Conservation (phyloP, 1,140 invertebrate genomes). For the Solenopsis invicta region DNA sequence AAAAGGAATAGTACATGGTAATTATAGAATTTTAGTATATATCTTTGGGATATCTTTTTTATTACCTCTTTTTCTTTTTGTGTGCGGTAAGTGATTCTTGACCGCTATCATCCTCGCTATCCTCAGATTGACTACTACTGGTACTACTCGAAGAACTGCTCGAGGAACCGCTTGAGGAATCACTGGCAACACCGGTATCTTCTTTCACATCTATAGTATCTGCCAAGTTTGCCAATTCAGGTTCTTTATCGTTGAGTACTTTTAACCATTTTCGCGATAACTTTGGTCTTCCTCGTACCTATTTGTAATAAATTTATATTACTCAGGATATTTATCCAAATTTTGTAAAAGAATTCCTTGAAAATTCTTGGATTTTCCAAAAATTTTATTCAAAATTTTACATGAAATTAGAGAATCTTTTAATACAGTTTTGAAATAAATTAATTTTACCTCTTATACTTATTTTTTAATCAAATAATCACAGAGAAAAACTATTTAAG, state of each 20-base stretch:
- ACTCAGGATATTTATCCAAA: no score
- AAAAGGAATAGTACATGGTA: background rate
- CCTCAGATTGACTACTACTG: conserved; percentile 89
- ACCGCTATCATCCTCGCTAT: conserved; percentile 92
- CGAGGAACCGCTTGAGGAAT: conserved; percentile 96
- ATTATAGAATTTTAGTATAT: conserved; percentile 22
- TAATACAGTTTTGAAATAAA: no score
- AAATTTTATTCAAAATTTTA: no score
- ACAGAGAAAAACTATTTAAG: no score
- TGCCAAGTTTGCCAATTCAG: conserved; percentile 94
- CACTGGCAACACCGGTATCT: conserved; percentile 96
- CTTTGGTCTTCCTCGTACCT: conserved; percentile 95
- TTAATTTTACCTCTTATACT: no score
- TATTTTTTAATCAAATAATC: no score
- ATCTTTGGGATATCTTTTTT: background rate
- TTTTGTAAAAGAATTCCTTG: no score
- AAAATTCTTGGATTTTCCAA: no score
- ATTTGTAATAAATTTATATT: conserved; percentile 28
- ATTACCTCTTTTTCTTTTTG: conserved; percentile 93
- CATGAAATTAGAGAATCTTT: no score
- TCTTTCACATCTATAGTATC: conserved; percentile 95
- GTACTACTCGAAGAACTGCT: conserved; percentile 92
- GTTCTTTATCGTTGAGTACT: conserved; percentile 90
- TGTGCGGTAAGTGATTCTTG: conserved; percentile 96
- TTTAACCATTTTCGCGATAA: conserved; percentile 91